These are phyloP conservation scores for Tenthredo livida DNA, from an alignment of 2,888 invertebrate genomes.

Conservation along the genomic window DNA sequence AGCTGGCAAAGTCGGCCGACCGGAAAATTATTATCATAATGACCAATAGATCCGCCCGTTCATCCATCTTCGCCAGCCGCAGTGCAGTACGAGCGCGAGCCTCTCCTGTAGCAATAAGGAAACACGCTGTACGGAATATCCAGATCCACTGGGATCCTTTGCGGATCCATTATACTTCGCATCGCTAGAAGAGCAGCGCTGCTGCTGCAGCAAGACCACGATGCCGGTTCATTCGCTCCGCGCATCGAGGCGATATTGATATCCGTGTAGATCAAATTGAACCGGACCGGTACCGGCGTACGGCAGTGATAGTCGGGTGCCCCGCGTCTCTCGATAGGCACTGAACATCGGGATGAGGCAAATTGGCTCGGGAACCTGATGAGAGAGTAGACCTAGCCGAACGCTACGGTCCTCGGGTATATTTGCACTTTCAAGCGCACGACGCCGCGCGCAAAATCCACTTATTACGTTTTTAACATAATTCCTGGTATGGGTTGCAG, in stretches of 20 bases:
- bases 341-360: constrained; percentile 22
- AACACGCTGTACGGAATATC: constrained; percentile 73
- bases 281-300: constrained; percentile 42
- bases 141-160: constrained; percentile 63
- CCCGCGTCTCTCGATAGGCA: constrained; percentile 16
- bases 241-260: constrained; percentile 62
- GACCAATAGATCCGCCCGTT: constrained; percentile 66
- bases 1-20: constrained; percentile 61
- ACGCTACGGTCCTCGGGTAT: background rate
- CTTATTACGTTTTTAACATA: background rate
- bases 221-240: constrained; percentile 57
- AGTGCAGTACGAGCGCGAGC: constrained; percentile 54
- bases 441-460: background rate
- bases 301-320: constrained; percentile 15
- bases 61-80: constrained; percentile 58
- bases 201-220: constrained; percentile 24
- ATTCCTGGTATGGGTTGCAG: background rate
- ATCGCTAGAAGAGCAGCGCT: constrained; percentile 20
- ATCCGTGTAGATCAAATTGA: constrained; percentile 57
- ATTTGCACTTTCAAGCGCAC: constrained; percentile 34
- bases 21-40: constrained; percentile 75
- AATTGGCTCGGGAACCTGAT: constrained; percentile 45
- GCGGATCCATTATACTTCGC: constrained; percentile 39
- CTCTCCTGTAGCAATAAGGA: constrained; percentile 70
- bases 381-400: constrained; percentile 13